Conservation (phyloP, 2,113 vertebrate genomes). For the Acinonyx jubatus region DNA sequence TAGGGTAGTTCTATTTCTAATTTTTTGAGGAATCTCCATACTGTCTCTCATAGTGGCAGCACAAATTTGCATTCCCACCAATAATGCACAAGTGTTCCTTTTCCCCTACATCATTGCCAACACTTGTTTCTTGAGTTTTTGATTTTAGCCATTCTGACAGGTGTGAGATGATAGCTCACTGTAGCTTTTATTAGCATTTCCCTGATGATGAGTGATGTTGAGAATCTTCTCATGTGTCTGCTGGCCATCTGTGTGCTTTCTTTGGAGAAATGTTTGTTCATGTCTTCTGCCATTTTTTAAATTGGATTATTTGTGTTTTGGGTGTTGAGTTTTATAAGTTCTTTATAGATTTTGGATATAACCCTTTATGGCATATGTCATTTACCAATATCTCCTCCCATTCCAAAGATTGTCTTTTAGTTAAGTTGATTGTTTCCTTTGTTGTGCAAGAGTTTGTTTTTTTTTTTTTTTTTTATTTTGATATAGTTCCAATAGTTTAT, state of each 20-base stretch:
- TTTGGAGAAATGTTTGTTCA: not conserved
- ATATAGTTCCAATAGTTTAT: not conserved
- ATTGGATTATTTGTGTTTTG: not conserved
- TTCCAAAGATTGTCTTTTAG: not conserved
- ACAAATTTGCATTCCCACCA: not conserved
- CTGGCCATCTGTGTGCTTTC: not conserved
- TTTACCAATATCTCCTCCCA: not conserved
- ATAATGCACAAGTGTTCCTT: not conserved
- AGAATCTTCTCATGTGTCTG: not conserved
- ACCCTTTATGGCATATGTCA: not conserved
- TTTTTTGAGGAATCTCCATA: not conserved
- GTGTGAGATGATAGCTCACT: not conserved
- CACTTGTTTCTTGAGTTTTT: not conserved
- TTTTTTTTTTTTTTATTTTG: not conserved
- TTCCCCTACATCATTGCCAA: not conserved
- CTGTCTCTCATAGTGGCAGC: not conserved
- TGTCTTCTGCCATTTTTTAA: not conserved
- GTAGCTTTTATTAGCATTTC: not conserved
- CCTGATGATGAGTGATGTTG: not conserved
- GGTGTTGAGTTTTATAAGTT: not conserved
- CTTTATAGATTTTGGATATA: not conserved
- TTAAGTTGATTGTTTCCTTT: not conserved
- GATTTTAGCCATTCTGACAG: not conserved
- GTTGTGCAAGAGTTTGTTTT: not conserved
- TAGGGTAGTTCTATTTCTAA: not conserved